Evolutionary conservation across 2,888 invertebrate species (phyloP), one percentile per base, ranked within the genome.

Genomic region (Anaspis maculata): DNA sequence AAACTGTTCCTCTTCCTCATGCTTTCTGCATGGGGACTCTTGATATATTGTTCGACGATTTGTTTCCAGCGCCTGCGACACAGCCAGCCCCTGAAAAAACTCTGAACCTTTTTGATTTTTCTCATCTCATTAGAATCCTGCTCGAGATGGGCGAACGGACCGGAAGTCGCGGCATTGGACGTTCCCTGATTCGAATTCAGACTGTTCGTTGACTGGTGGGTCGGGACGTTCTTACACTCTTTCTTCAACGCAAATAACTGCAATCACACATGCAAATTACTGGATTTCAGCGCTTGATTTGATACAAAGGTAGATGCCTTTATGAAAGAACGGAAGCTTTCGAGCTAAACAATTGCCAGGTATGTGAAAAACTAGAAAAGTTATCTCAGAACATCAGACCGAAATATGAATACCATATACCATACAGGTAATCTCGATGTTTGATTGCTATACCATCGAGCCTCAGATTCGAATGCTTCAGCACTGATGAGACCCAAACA

Each of bases 11-110:
- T 68, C 60, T 90, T 91, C 33, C 91, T 71, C 90, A 92, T 90
- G 59, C 86, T 90, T 62, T 91, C 90, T 0, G 91, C 91, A 59
- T 92, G 91, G 0, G 91, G 91, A 39, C 89, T 90, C 60, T 88
- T 87, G 57, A 92, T 92, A 64, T 92, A 92, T 60, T 91, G 86
- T 52, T 91, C 90, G 11, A 92, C 91, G 34, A 92, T 92, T 62
- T 90, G 90, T 63, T 92, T 92, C 92, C 92, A 92, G 24, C 91
- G 72, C 5, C 91, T 71, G 7, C 92, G 74, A 61, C 91, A 92
- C 33, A 92, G 65, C 92, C 92, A 92, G 7, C 92, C 92, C 3
- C 91, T 76, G 68, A 92, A 91, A 68, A 92, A 91, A 58, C 90
- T 90, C 71, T 92, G 82, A 11, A 82, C 81, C 68, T 83, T 83